Base-by-base conservation (phyloP, 2,888 invertebrate genomes). In the Plebejus anna region DNA sequence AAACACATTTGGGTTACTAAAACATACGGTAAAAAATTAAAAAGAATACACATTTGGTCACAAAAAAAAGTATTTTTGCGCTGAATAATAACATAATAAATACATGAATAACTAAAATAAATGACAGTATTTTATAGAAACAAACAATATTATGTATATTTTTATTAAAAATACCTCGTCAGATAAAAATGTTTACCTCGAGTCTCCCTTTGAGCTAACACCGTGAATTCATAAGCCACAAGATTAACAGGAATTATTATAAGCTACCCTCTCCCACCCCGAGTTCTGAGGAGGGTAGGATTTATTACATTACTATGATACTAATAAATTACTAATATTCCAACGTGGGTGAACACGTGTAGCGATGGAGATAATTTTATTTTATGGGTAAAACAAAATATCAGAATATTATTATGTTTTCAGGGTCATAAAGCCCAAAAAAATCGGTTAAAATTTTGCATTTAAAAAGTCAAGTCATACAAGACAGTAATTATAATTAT, bases 211-310 rank as follows among this genome's bases (percentile, higher is more conserved):
- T 13, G 72, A 42, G 22, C 32, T 36, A 32, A 66, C 66, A 36
- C 66, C 66, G 5, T 51, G 28, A 47, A 72, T 51, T 72, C 51
- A 51, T 51, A 72, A 72, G 72, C 72, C 47, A 28, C n/a, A 42
- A 47, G 42, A 72, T 72, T 72, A 72, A 72, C 42, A 47, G 72
- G 72, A 72, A 72, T 51, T 72, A 72, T 72, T 72, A 51, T 72
- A 72, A 72, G 72, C 72, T 28, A 72, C 72, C 22, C 51, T 51
- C 72, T 11, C 0, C 16, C 28, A 55, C 55, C 72, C 51, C 47
- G 11, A 2, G 51, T 28, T 51, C 72, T 72, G 72, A 72, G 47
- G 51, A 72, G 72, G 72, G 72, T 72, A 47, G 72, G 28, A 72
- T 51, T 72, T 72, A 72, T 72, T 47, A 11, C 51, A 72, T 72